Evolutionary conservation across 2,888 invertebrate species (phyloP), one percentile per base, ranked within the genome.

Genomic region (Pristionchus maxplancki): DNA sequence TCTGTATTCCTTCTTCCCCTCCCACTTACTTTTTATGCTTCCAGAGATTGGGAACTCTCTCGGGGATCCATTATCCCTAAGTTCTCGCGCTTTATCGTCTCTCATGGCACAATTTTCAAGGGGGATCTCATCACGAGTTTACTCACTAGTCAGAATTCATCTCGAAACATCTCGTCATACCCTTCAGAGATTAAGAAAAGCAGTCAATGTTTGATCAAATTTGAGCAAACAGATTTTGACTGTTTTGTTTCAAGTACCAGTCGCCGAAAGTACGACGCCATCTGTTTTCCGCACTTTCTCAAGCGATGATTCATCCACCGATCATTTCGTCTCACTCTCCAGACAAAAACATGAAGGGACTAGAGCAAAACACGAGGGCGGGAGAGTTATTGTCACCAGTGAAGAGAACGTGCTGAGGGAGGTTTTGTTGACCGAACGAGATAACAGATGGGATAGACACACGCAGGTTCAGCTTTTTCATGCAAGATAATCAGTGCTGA

Each of bases 101-200:
- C 78, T 78, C n/a, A n/a, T 78, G n/a, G 28, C 78, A 44, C 78
- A 74, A 13, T 74, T 78, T 28, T 78, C 78, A 81, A 48, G 81
- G 15, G 81, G 81, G 20, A 81, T 81, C 64, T 67, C 28, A 20
- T 34, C 71, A 37, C 71, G 24, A 31, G 71, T 71, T 71, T 71
- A 20, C 71, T 37, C 71, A 71, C 37, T 34, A 71, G 20, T 71
- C 34, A 64, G 31, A 64, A 31, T 34, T 64, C 31, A 64, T 31
- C 64, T 64, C 17, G 31, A 31, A 34, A 28, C 31, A 31, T 31
- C 64, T 64, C 64, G 31, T 64, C 64, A 34, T 58, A 24, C n/a
- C 58, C n/a, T 24, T 58, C 58, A 58, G 58, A 24, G 58, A 58
- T 58, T n/a, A 24, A 20, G 58, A 58, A 58, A 58, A 58, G n/a